Percentiles rank a stretch among this genome's conserved stretches.
These are phyloP conservation scores for Silvanus unidentatus DNA, from an alignment of 2,888 invertebrate genomes.

Conservation along the genomic window DNA sequence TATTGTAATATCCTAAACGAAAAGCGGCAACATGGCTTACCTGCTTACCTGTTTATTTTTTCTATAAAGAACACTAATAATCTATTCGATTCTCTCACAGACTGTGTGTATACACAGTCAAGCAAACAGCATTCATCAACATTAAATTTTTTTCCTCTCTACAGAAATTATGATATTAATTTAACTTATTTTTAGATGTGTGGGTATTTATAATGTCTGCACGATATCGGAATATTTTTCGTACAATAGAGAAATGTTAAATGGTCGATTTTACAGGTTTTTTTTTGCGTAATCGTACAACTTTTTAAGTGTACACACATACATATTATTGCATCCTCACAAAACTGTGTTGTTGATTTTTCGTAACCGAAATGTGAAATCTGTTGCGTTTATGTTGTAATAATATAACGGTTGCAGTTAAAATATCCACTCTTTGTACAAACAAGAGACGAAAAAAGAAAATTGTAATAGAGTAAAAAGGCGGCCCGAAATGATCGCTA, in stretches of 20 bases:
- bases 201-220: no score
- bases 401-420: no score
- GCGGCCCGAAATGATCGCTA: no score
- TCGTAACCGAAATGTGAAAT: slow-evolving; percentile 20
- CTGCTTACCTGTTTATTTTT: slow-evolving; percentile 23
- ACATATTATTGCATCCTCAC: slow-evolving; percentile 15
- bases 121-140: neutral
- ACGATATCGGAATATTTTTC: no score
- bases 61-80: slow-evolving; percentile 4
- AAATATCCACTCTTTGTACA: no score
- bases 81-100: slow-evolving; percentile 1
- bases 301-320: neutral
- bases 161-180: no score
- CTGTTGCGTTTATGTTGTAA: slow-evolving; percentile 4
- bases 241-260: no score
- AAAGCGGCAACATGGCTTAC: slow-evolving; percentile 32
- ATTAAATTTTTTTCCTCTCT: no score
- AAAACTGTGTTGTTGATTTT: slow-evolving; percentile 13
- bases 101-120: slow-evolving; percentile 1
- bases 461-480: no score
- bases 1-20: slow-evolving; percentile 37
- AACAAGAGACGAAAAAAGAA: no score
- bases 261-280: neutral
- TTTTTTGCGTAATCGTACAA: slow-evolving; percentile 2
- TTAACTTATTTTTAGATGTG: no score